These are phyloP conservation scores for Anolis sagrei DNA, from an alignment of 2,113 vertebrate genomes.

Conservation along the genomic window DNA sequence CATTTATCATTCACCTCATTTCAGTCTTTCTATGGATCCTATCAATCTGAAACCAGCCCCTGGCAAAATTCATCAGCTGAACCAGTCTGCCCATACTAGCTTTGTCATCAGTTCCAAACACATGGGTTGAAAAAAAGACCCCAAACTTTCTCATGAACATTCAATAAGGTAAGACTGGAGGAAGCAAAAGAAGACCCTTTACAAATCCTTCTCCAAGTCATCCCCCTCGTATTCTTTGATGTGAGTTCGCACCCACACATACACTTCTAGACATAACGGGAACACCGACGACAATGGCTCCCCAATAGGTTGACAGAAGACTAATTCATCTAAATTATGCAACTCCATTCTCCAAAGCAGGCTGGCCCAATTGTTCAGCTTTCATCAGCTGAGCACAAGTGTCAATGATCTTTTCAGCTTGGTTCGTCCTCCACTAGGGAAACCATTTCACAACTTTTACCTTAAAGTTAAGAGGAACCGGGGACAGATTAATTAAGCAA, in stretches of 20 bases:
- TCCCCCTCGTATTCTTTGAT: slow-evolving; percentile 12
- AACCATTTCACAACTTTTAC: slow-evolving; percentile 72
- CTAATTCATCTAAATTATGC: slow-evolving; percentile 77
- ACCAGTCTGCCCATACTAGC: slow-evolving; percentile 20
- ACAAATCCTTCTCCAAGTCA: slow-evolving; percentile 43
- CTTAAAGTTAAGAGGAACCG: slow-evolving; percentile 62
- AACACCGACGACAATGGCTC: slow-evolving; percentile 48
- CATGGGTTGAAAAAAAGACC: slow-evolving; percentile 24
- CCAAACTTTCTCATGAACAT: slow-evolving; percentile 56
- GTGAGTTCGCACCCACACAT: slow-evolving; percentile 14
- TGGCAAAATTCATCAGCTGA: slow-evolving; percentile 36
- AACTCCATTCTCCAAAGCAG: slow-evolving; percentile 76
- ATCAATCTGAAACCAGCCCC: slow-evolving; percentile 25
- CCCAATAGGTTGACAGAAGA: slow-evolving; percentile 62
- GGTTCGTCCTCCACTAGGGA: slow-evolving; percentile 57
- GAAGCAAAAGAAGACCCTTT: slow-evolving; percentile 30
- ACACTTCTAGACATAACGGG: slow-evolving; percentile 51
- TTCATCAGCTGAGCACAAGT: slow-evolving; percentile 40
- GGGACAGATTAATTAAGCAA: slow-evolving; percentile 65
- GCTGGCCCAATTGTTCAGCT: slow-evolving; percentile 68
- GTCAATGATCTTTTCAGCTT: slow-evolving; percentile 69
- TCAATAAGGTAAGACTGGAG: slow-evolving; percentile 36
- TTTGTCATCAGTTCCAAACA: slow-evolving; percentile 38
- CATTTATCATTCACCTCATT: not conserved
- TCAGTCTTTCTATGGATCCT: not conserved